phyloP scores from a whole-genome alignment of 2,113 vertebrate species.

The Nerophis ophidion region DNA sequence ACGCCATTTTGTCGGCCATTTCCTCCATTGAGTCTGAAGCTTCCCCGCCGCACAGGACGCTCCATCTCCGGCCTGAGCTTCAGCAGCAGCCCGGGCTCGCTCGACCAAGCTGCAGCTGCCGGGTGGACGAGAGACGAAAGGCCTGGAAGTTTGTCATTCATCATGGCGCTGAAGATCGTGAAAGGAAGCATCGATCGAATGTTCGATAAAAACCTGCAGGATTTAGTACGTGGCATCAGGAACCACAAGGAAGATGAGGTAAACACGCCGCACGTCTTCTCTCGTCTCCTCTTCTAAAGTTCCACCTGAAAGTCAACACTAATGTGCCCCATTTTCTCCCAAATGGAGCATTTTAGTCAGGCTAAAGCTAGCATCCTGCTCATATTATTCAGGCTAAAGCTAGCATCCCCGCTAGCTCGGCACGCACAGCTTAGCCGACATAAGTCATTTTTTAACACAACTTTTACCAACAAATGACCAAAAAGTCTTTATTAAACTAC shows the following conservation, averaged over 20 bases:
- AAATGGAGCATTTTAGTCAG: no score
- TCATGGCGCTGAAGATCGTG: slow-evolving; percentile 97
- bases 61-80: slow-evolving; percentile 55
- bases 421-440: no score
- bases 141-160: no score
- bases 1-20: slow-evolving; percentile 91
- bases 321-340: no score
- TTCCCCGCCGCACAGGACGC: slow-evolving; percentile 49
- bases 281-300: no score
- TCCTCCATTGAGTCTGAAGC: slow-evolving; percentile 65
- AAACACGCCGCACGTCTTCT: slow-evolving; percentile 32
- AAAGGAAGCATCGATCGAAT: slow-evolving; percentile 99
- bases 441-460: no score
- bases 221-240: slow-evolving; percentile 95
- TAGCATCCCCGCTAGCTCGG: no score
- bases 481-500: no score
- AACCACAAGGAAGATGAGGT: slow-evolving; percentile 99
- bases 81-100: slow-evolving; percentile 38
- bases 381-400: no score
- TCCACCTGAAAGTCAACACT: no score
- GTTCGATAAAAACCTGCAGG: slow-evolving; percentile 99
- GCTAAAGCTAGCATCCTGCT: no score
- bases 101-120: slow-evolving; percentile 37
- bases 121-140: slow-evolving; percentile 67
- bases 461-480: no score